phyloP scores from a whole-genome alignment of 2,888 invertebrate species.

The Ecliptopera silaceata region DNA sequence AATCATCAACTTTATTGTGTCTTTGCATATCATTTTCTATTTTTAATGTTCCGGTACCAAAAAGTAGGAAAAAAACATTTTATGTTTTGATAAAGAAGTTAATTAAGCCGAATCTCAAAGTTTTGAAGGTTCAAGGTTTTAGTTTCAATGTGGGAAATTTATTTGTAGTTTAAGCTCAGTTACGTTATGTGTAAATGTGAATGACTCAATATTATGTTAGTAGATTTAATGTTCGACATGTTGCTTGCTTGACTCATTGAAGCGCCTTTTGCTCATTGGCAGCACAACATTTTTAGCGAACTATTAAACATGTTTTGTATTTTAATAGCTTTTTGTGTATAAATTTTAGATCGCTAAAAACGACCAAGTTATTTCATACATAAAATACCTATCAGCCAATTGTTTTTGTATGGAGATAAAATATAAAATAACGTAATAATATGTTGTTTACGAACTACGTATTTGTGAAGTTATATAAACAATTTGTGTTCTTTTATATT shows the following conservation, averaged over 20 bases:
- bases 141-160: neutral
- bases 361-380: neutral
- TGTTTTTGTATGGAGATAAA: neutral
- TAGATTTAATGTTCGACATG: slow-evolving; percentile 54
- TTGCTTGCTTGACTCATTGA: slow-evolving; percentile 49
- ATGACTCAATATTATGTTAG: slow-evolving; percentile 40
- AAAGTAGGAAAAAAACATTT: no score
- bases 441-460: slow-evolving; percentile 1
- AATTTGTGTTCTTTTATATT: no score
- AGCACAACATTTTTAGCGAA: neutral
- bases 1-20: neutral
- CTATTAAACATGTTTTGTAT: slow-evolving; percentile 2
- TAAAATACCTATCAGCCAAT: neutral
- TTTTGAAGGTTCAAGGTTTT: neutral
- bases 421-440: neutral
- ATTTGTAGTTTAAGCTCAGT: slow-evolving; percentile 24
- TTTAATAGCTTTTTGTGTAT: neutral
- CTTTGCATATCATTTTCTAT: neutral
- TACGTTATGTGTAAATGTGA: slow-evolving; percentile 15
- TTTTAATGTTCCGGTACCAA: neutral
- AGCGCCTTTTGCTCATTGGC: slow-evolving; percentile 46
- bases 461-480: no score
- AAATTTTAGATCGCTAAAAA: neutral
- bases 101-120: neutral
- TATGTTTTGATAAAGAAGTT: neutral